phyloP scores from a whole-genome alignment of 2,888 invertebrate species.

The Cotesia congregata region DNA sequence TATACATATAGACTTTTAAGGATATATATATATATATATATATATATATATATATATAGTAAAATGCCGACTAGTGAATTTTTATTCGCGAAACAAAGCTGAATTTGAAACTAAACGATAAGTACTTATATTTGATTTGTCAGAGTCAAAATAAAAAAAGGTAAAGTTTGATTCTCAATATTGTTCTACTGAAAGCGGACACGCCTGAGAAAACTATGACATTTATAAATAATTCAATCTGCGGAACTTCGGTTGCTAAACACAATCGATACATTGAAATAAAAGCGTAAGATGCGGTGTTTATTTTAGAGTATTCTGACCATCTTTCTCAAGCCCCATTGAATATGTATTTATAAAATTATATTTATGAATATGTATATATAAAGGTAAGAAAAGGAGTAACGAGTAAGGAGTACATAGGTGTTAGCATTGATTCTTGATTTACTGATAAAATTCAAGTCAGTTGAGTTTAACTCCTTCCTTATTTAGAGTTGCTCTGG shows the following conservation, averaged over 20 bases:
- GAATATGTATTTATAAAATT: background rate
- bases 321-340: background rate
- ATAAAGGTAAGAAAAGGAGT: background rate
- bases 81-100: background rate
- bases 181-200: background rate
- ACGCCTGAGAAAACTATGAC: background rate
- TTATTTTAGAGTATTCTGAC: background rate
- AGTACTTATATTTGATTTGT: too few species aligned
- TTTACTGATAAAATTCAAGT: background rate
- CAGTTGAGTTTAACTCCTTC: constrained; percentile 11
- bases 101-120: too few species aligned
- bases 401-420: background rate
- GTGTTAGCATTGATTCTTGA: background rate
- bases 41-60: background rate
- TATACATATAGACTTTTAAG: background rate
- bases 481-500: background rate
- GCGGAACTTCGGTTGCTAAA: background rate
- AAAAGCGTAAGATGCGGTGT: background rate
- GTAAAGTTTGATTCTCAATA: background rate
- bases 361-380: background rate
- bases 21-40: background rate
- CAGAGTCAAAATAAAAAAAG: too few species aligned
- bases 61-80: background rate
- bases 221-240: background rate
- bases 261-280: background rate